phyloP scores from a whole-genome alignment of 2,888 invertebrate genomes.

The Oscheius sp. region DNA sequence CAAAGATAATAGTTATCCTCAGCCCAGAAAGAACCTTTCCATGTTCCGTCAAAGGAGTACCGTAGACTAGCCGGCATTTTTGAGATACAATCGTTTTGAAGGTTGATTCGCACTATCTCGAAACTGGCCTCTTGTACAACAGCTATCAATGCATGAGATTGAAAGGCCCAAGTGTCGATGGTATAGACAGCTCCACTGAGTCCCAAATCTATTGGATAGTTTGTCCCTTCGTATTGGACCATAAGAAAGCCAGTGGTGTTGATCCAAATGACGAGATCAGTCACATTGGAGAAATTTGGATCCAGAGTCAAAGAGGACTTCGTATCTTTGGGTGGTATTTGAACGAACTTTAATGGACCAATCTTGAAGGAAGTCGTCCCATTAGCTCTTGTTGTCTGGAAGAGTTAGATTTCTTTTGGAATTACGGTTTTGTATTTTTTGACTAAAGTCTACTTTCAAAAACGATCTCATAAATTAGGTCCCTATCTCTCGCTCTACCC shows the following conservation, averaged over 20 bases:
- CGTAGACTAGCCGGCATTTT: neutral
- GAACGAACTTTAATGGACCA: neutral
- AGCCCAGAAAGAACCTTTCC: constrained; percentile 15
- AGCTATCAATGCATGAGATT: neutral
- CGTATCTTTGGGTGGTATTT: neutral
- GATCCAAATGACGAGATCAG: constrained; percentile 15
- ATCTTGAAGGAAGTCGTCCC: neutral
- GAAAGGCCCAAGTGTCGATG: neutral
- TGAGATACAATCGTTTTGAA: neutral
- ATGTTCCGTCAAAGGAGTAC: neutral
- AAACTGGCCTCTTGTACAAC: neutral
- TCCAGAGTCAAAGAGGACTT: neutral
- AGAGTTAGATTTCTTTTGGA: neutral
- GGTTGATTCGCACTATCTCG: constrained; percentile 5
- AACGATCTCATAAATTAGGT: too few species aligned
- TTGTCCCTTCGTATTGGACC: neutral
- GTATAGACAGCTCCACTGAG: neutral
- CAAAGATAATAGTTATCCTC: constrained; percentile 5
- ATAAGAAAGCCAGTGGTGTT: neutral
- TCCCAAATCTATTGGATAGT: neutral
- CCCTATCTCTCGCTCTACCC: too few species aligned
- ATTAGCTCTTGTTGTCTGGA: neutral
- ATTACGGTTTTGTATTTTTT: neutral
- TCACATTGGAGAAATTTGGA: neutral
- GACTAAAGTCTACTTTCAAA: neutral